Evolutionary conservation across 2,113 vertebrate genomes (phyloP), one percentile per base, ranked within the genome.

Genomic region (Urocolius indicus): DNA sequence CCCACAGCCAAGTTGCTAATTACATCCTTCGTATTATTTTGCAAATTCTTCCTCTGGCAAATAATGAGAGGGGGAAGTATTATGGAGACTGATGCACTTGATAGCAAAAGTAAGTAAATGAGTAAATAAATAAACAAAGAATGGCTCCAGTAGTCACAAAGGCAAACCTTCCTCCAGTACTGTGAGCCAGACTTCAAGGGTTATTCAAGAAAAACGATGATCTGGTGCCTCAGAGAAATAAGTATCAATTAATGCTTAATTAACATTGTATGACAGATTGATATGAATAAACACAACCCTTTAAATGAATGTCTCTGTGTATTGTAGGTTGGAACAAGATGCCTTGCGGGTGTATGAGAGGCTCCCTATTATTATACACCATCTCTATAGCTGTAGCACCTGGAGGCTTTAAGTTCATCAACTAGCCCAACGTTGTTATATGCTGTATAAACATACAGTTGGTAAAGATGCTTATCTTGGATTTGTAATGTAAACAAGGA

Each of bases 221-320:
- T 74, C 48, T 55, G 9, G 17, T 55, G 78, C n/a, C 61, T 88
- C 43, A 36, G 48, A 96, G 61, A 90, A 68, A n/a, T 74, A 93
- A 59, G 34, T 48, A 81, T 61, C 73, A 93, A 95, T 92, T 95
- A 92, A 92, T 67, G 72, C 58, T 75, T 96, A 95, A 96, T 93
- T 94, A 95, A 86, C 79, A 88, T 38, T 77, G 67, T 36, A 61
- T 94, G 75, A 85, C 67, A 94, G 71, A 82, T 83, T 88, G 79
- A 95, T 73, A 88, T 89, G 49, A 81, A 73, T 69, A 88, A 84
- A 86, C 1, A 91, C 29, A 86, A 84, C 23, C n/a, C 80, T 91
- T 92, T 67, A 91, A 77, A 94, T 74, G 5, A 55, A 58, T 38
- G 10, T 21, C 20, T 90, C 11, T 87, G 32, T 66, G 9, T 48